Conservation (phyloP, 2,888 invertebrate species). For the Crossocerus cetratus region DNA sequence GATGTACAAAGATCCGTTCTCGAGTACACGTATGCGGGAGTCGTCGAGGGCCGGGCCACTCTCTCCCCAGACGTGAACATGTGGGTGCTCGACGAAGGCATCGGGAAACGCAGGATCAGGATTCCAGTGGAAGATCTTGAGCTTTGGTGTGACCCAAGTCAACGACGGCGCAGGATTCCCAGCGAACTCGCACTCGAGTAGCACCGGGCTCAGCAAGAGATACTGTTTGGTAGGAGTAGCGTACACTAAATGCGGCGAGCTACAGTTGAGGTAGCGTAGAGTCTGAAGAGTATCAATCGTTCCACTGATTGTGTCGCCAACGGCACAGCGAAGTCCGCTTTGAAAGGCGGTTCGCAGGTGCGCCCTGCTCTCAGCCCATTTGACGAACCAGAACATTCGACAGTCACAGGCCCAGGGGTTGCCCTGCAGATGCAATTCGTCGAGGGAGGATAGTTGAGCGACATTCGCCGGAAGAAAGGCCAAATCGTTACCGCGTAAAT, state of each 20-base stretch:
- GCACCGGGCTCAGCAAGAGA: constrained; percentile 82
- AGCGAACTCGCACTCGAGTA: constrained; percentile 86
- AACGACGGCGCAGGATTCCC: constrained; percentile 89
- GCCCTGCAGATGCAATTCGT: constrained; percentile 83
- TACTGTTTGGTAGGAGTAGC: constrained; percentile 81
- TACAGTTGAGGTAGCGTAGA: constrained; percentile 86
- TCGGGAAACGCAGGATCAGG: constrained; percentile 84
- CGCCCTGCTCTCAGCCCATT: constrained; percentile 80
- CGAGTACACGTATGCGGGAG: constrained; percentile 82
- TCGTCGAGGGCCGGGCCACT: constrained; percentile 62
- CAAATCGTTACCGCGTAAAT: constrained; percentile 82
- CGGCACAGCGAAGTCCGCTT: constrained; percentile 82
- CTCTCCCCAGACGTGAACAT: constrained; percentile 80
- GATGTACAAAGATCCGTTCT: constrained; percentile 89
- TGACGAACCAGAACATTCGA: constrained; percentile 87
- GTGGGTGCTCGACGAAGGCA: constrained; percentile 83
- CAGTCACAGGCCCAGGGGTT: constrained; percentile 94
- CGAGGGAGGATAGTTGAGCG: constrained; percentile 81
- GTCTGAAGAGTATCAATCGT: constrained; percentile 84
- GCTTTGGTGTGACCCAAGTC: constrained; percentile 90
- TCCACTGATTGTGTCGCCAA: constrained; percentile 52
- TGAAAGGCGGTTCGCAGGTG: constrained; percentile 76
- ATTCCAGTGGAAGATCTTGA: constrained; percentile 87
- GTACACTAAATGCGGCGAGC: constrained; percentile 81
- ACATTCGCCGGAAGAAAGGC: constrained; percentile 85